Conservation (phyloP, 2,888 invertebrate genomes). For the Diabrotica balteata region DNA sequence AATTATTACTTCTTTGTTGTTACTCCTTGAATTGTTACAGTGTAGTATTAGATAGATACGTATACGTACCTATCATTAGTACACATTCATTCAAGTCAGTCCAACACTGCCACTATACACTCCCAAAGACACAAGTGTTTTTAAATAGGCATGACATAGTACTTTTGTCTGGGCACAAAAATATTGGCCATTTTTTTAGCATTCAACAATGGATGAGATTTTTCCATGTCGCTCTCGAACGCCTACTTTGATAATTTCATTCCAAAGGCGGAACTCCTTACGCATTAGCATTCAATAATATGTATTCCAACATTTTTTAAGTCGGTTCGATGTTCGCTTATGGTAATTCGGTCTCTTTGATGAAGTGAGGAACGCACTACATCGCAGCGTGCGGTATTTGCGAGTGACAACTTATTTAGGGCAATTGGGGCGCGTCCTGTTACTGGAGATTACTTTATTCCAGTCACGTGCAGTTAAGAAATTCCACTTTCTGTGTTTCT, state of each 20-base stretch:
- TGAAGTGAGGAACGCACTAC: constrained; percentile 17
- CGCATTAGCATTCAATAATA: constrained; percentile 55
- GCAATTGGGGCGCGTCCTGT: constrained; percentile 15
- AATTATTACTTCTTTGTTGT: no score
- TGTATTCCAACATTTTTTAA: constrained; percentile 45
- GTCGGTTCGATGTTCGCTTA: constrained; percentile 34
- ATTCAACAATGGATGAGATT: constrained; percentile 48
- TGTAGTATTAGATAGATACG: no score
- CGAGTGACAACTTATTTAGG: constrained; percentile 18
- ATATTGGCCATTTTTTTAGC: constrained; percentile 46
- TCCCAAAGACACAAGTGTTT: constrained; percentile 48
- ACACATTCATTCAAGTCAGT: background rate
- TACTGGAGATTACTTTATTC: constrained; percentile 13
- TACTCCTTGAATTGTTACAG: no score
- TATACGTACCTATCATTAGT: no score
- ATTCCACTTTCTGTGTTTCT: background rate
- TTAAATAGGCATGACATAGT: constrained; percentile 39
- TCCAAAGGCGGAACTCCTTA: constrained; percentile 50
- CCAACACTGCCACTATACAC: constrained; percentile 22
- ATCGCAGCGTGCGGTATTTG: constrained; percentile 1
- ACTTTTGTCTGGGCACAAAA: constrained; percentile 43
- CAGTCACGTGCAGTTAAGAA: constrained; percentile 17
- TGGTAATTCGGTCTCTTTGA: constrained; percentile 38
- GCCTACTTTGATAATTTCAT: constrained; percentile 40
- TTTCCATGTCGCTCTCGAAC: constrained; percentile 44